Evolutionary conservation across 1,140 invertebrate genomes (phyloP), one percentile per base, ranked within the genome.

Genomic region (Drosophila prosaltans): DNA sequence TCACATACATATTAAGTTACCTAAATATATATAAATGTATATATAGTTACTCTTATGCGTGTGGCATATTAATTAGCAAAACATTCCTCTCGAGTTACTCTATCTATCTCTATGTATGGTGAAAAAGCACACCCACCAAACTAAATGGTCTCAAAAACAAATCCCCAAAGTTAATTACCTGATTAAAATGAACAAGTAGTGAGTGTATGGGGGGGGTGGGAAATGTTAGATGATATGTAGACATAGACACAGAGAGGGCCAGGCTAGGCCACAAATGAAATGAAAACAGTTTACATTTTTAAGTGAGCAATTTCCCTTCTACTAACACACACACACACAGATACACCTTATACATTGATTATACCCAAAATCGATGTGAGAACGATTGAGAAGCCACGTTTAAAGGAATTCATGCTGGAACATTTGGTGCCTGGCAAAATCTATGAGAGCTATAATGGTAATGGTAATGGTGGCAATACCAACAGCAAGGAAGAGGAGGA

Each of bases 281-380:
- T 65, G 76, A 78, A 72, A 78, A 73, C 69, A 68, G 69, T 78
- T 78, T 79, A 79, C 64, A 78, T 78, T 73, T 78, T 78, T 79
- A 72, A 79, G 76, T 69, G 69, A 78, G 61, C 76, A 59, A 79
- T 78, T 62, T 65, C 63, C 75, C 26, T 28, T 51, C 32, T 61
- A 65, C 11, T 6, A 7, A 16, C 21, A 9, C 1, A 45, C 43
- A 45, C 16, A 45, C 43, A 45, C n/a, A 48, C 92, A 95, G 94
- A 94, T 82, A 92, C 93, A 63, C 93, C 94, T 3, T 95, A 93
- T 73, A 95, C 94, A 72, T 93, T 95, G 72, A 92, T 95, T 72
- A 93, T 94, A 61, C 94, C 94, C 10, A 91, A 92, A 81, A 94
- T 92, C 66, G 91, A 94, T 91, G 92, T 93, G 60, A 93, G 92